Conservation (phyloP, 2,797 vertebrate genomes). For the Prionace glauca region DNA sequence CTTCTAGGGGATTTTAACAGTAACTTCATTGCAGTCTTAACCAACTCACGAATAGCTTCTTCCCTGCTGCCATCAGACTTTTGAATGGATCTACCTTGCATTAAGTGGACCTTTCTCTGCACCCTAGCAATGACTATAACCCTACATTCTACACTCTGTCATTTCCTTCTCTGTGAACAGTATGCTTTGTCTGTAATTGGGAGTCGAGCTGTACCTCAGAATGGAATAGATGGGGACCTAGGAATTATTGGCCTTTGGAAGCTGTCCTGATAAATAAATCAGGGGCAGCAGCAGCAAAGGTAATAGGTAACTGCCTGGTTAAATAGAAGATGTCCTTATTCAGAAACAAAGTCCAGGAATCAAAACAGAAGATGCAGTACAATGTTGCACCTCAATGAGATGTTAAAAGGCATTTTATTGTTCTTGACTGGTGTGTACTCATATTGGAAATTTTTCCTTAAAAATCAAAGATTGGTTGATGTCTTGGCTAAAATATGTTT, state of each 20-base stretch:
- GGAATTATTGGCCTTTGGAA: not conserved
- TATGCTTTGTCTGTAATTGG: not conserved
- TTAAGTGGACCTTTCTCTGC: too few relatives aligned
- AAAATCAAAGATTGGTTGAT: not conserved
- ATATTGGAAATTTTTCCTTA: not conserved
- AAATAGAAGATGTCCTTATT: not conserved
- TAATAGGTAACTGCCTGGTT: not conserved
- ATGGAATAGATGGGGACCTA: not conserved
- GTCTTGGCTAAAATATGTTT: not conserved
- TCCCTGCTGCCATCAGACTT: too few relatives aligned
- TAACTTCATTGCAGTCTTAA: too few relatives aligned
- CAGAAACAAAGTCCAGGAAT: not conserved
- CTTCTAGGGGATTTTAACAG: too few relatives aligned
- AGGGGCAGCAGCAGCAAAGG: not conserved
- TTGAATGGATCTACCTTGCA: too few relatives aligned
- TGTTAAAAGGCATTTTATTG: not conserved
- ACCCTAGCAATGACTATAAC: too few relatives aligned
- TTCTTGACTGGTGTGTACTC: not conserved
- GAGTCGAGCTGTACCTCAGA: not conserved
- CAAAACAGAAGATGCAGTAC: not conserved
- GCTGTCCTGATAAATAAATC: not conserved
- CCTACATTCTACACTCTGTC: too few relatives aligned
- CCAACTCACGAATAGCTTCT: too few relatives aligned
- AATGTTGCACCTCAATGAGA: not conserved
- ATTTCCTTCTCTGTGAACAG: too few relatives aligned